Evolutionary conservation across 2,797 vertebrate species (phyloP).

Genomic region (Cetoscarus ocellatus): DNA sequence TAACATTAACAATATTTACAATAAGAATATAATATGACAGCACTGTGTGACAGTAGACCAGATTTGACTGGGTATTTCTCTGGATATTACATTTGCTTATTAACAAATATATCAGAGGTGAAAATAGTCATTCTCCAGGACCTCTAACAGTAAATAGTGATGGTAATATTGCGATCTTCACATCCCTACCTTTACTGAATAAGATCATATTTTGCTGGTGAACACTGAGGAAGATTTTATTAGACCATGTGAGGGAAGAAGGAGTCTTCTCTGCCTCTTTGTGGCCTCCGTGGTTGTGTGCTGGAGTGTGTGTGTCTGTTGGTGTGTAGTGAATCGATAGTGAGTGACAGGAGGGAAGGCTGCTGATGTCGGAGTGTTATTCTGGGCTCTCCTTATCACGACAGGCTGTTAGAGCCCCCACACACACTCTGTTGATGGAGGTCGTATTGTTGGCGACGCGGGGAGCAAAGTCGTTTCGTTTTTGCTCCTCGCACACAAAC

Average conservation of each 20-base stretch:
- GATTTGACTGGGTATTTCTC: too few relatives aligned
- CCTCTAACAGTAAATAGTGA: too few relatives aligned
- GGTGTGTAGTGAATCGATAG: slow-evolving; percentile 48
- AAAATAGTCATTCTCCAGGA: too few relatives aligned
- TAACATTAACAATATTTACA: too few relatives aligned
- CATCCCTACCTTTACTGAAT: too few relatives aligned
- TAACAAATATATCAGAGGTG: too few relatives aligned
- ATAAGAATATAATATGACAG: too few relatives aligned
- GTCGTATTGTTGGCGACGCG: slow-evolving; percentile 61
- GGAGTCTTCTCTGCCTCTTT: slow-evolving; percentile 30
- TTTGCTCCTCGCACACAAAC: slow-evolving; percentile 17
- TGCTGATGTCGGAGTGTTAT: slow-evolving; percentile 80
- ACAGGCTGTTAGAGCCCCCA: slow-evolving; percentile 67
- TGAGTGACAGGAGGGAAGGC: slow-evolving; percentile 75
- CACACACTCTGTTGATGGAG: slow-evolving; percentile 51
- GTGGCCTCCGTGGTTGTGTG: slow-evolving; percentile 31
- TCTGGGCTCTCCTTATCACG: slow-evolving; percentile 78
- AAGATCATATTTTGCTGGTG: neutral
- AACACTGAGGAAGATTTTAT: slow-evolving; percentile 11
- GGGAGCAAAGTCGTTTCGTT: slow-evolving; percentile 66
- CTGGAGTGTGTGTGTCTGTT: slow-evolving; percentile 13
- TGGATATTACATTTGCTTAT: too few relatives aligned
- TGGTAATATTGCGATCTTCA: too few relatives aligned
- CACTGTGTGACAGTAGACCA: too few relatives aligned
- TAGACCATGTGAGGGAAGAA: neutral